Conservation (phyloP, 2,888 invertebrate genomes). For the Rhogogaster chlorosoma region DNA sequence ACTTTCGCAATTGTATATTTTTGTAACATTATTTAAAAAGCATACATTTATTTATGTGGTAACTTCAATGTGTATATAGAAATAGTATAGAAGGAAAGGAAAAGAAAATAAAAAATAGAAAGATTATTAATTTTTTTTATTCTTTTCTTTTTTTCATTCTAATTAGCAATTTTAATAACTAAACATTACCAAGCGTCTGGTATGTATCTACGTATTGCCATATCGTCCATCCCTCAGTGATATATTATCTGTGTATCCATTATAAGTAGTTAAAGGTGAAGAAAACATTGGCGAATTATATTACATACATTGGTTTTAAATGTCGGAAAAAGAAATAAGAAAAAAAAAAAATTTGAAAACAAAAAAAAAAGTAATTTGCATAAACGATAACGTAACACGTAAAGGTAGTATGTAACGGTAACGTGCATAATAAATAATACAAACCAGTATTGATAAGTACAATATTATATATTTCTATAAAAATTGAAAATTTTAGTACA, state of each 20-base stretch:
- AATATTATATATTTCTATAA: constrained; percentile 39
- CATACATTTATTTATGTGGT: constrained; percentile 67
- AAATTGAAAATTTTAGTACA: constrained; percentile 48
- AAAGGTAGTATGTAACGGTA: background rate
- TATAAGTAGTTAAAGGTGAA: constrained; percentile 23
- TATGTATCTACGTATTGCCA: constrained; percentile 32
- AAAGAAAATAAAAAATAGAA: background rate
- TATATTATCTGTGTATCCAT: constrained; percentile 34
- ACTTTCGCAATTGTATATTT: constrained; percentile 67
- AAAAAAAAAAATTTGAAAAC: background rate
- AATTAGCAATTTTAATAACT: constrained; percentile 29
- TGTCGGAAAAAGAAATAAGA: constrained; percentile 8
- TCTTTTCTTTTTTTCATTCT: constrained; percentile 10
- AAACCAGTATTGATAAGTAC: constrained; percentile 49
- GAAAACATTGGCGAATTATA: constrained; percentile 36
- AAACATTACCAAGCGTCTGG: constrained; percentile 28
- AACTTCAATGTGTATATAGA: constrained; percentile 60
- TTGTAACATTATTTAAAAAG: constrained; percentile 68
- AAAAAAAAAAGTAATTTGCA: constrained; percentile 2
- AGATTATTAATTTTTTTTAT: background rate
- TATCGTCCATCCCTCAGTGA: constrained; percentile 45
- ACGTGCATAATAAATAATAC: constrained; percentile 23
- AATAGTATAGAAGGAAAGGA: constrained; percentile 45
- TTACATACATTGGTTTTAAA: background rate
- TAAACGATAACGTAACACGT: constrained; percentile 19